Conservation (phyloP, 2,888 invertebrate genomes). For the Netelia melanura region DNA sequence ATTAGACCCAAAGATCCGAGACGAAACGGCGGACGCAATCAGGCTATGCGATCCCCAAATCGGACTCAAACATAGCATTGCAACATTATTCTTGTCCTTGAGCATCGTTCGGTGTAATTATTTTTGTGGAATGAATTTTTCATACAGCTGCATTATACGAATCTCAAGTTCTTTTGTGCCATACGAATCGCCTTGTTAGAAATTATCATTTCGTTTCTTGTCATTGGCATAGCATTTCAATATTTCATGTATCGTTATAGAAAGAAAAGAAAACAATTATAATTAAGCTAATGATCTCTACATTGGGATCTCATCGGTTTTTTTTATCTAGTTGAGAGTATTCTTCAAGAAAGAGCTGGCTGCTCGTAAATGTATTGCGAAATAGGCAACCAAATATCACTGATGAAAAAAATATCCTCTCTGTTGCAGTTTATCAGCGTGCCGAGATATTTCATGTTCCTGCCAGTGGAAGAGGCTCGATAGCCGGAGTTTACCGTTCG, state of each 20-base stretch:
- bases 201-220: not conserved
- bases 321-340: not conserved
- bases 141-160: constrained; percentile 16
- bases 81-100: constrained; percentile 1
- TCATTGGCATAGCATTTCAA: constrained; percentile 3
- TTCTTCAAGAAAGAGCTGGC: not conserved
- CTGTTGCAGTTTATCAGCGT: constrained; percentile 57
- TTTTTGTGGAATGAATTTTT: not conserved
- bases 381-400: not conserved
- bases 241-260: not conserved
- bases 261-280: not conserved
- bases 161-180: not conserved
- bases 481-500: constrained; percentile 64
- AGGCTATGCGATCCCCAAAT: not conserved
- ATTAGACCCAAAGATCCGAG: not conserved
- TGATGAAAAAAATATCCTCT: constrained; percentile 17
- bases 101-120: constrained; percentile 1
- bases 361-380: constrained; percentile 9
- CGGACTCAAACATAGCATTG: not conserved
- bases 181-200: not conserved
- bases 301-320: not conserved
- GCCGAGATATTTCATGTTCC: constrained; percentile 49
- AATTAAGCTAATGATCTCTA: not conserved
- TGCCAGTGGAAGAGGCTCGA: constrained; percentile 62
- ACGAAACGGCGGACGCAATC: not conserved